A percentile compares a stretch with the other conserved stretches of the same genome.
phyloP scores from a whole-genome alignment of 2,888 invertebrate genomes.

The Brenthis hecate region DNA sequence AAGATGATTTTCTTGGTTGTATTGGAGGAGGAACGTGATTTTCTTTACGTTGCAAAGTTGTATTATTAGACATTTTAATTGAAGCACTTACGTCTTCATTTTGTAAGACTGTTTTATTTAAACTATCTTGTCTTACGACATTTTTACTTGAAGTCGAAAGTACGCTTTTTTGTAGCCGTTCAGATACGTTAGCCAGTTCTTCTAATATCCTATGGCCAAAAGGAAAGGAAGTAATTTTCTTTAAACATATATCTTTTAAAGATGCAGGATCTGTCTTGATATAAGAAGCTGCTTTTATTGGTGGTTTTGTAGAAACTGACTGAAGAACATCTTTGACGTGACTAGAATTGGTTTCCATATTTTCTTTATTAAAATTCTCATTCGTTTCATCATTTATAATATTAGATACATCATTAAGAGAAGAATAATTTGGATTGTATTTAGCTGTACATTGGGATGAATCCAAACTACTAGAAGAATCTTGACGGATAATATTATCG shows the following conservation, averaged over 20 bases:
- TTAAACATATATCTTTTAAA: slow-evolving; percentile 85
- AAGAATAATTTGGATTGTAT: slow-evolving; percentile 84
- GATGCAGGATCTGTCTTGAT: slow-evolving; percentile 64
- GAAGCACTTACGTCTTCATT: neutral
- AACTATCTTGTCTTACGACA: neutral
- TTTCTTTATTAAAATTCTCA: slow-evolving; percentile 47
- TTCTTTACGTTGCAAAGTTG: slow-evolving; percentile 38
- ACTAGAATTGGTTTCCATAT: slow-evolving; percentile 46
- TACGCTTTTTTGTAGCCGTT: slow-evolving; percentile 70
- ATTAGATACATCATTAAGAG: slow-evolving; percentile 83
- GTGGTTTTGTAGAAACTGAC: slow-evolving; percentile 51
- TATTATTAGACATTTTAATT: slow-evolving; percentile 39
- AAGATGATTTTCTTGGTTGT: slow-evolving; percentile 70
- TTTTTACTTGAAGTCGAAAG: slow-evolving; percentile 23
- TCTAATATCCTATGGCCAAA: slow-evolving; percentile 86
- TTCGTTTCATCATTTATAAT: slow-evolving; percentile 73
- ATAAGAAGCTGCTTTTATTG: slow-evolving; percentile 1
- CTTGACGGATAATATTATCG: slow-evolving; percentile 73
- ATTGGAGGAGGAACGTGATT: slow-evolving; percentile 66
- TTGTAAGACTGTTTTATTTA: slow-evolving; percentile 11
- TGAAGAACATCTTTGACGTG: slow-evolving; percentile 75
- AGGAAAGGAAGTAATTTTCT: slow-evolving; percentile 85
- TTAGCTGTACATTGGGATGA: slow-evolving; percentile 88
- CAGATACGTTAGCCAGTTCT: slow-evolving; percentile 85
- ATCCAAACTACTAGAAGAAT: slow-evolving; percentile 83